Evolutionary conservation across 2,797 vertebrate genomes (phyloP).

Genomic region (Florisuga fusca): DNA sequence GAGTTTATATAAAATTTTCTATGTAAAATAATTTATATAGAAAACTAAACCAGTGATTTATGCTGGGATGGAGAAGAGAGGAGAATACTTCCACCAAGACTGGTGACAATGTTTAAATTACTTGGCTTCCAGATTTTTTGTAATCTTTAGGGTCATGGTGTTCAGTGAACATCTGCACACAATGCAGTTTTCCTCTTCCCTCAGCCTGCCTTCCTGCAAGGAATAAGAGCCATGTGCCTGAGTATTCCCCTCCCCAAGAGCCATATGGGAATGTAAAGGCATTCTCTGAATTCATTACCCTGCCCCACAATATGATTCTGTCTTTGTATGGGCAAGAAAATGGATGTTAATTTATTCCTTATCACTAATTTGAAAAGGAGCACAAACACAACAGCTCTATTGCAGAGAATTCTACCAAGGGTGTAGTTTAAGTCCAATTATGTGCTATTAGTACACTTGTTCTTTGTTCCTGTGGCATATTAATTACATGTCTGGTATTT

Average conservation of each 20-base stretch:
- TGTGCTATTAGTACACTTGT: conserved; percentile 71
- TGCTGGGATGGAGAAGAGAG: not conserved
- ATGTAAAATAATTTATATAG: not conserved
- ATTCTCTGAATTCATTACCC: conserved; percentile 52
- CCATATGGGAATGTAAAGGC: conserved; percentile 55
- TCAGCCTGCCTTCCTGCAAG: not conserved
- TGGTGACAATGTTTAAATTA: not conserved
- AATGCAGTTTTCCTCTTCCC: not conserved
- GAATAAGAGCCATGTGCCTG: not conserved
- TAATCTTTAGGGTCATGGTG: not conserved
- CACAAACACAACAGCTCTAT: conserved; percentile 65
- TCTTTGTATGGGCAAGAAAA: conserved; percentile 43
- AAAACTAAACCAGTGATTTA: not conserved
- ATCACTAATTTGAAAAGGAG: conserved; percentile 78
- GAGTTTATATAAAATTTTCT: too few relatives aligned
- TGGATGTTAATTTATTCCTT: conserved; percentile 73
- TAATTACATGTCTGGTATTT: conserved; percentile 77
- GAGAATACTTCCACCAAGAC: not conserved
- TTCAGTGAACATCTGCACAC: conserved; percentile 27
- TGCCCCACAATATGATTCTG: conserved; percentile 36
- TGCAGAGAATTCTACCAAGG: conserved; percentile 59
- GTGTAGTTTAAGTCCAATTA: conserved; percentile 74
- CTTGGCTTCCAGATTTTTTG: not conserved
- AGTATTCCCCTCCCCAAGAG: conserved; percentile 33
- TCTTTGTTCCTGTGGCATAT: conserved; percentile 78